A percentile compares a stretch with the other conserved stretches of the same genome.
Conservation (phyloP, 2,113 vertebrate species). For the Saimiri boliviensis region DNA sequence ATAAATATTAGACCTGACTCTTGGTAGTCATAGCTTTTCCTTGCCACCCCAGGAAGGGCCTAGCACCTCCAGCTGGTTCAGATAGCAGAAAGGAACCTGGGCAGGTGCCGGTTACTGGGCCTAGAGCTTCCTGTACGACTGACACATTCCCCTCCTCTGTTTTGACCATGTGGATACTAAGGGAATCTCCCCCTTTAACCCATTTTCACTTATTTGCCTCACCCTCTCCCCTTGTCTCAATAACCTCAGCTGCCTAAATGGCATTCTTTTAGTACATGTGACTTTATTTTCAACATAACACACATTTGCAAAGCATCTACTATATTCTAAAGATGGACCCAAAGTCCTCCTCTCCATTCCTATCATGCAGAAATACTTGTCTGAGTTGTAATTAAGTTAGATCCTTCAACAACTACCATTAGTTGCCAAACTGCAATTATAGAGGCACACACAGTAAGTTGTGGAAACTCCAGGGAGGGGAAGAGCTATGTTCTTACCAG, state of each 20-base stretch:
- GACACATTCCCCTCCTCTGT: background rate
- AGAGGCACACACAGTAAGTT: background rate
- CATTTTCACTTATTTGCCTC: background rate
- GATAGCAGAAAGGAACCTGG: background rate
- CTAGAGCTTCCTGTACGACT: background rate
- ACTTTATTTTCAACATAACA: slow-evolving; percentile 23
- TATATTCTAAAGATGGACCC: background rate
- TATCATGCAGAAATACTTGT: background rate
- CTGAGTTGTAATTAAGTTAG: background rate
- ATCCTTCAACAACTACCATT: background rate
- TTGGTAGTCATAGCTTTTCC: background rate
- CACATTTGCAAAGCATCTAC: background rate
- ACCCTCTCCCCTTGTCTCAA: background rate
- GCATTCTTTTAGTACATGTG: background rate
- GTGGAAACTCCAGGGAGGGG: background rate
- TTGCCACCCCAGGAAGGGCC: background rate
- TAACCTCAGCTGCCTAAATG: background rate
- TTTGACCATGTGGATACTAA: slow-evolving; percentile 13
- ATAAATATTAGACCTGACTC: background rate
- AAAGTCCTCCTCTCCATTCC: background rate
- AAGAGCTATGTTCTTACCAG: background rate
- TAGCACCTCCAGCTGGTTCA: background rate
- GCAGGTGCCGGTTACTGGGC: background rate
- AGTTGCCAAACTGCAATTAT: background rate
- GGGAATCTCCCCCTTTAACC: background rate